Base-by-base conservation (phyloP, 1,140 invertebrate genomes). In the Bursaphelenchus mucronatus region DNA sequence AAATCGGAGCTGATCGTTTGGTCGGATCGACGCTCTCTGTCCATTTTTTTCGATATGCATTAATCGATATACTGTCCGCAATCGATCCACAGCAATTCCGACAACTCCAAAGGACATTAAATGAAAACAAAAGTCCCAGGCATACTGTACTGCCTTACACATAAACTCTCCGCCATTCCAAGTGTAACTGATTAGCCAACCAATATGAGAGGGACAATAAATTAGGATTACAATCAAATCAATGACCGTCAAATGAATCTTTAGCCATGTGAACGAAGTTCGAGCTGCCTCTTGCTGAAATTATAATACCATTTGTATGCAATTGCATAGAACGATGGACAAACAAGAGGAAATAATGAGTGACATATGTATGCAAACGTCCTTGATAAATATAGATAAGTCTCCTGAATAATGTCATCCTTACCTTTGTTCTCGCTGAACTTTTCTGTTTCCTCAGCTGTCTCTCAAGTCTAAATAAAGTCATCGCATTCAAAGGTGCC, bases 51-150 rank as follows among this genome's bases (percentile, higher is more conserved):
- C 64, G 21, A 76, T 76, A 21, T 64, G 39, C 71, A 73, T 73
- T 10, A 73, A 61, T 17, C 73, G 52, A 51, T 73, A 73, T 11
- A 74, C 72, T 11, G 74, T 74, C 10, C 72, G 66, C n/a, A 74
- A 56, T 8, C 72, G 74, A 51, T 74, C 72, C 11, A 74, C 52
- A 11, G 72, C 73, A 57, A 74, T 74, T 0, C 72, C 59, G 19
- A 76, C 66, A 10, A 74, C 73, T 0, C 64, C 73, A 49, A 74
- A 74, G 6, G 73, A 76, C 69, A 74, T 70, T 46, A 74, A 40
- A 57, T 74, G 72, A 39, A 76, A 74, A 21, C 68, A 76, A 52
- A 74, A 74, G 51, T 75, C 74, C 71, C 72, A 74, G 15, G 69
- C 63, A 50, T 73, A 74, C 52, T 74, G 72, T 49, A 76, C 66